These are phyloP conservation scores for Pecten maximus DNA, from an alignment of 2,888 invertebrate genomes.

Conservation along the genomic window DNA sequence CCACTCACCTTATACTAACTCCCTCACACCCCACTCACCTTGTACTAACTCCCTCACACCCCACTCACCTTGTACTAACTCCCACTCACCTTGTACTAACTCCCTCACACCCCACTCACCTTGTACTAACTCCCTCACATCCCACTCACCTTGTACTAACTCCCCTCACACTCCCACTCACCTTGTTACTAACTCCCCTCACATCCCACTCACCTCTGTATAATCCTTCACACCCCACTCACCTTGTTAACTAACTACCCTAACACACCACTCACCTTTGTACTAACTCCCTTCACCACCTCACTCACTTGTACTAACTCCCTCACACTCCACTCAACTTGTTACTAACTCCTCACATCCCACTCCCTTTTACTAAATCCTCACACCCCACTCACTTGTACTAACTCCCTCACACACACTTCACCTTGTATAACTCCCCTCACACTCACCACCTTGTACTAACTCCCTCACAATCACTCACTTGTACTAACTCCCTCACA, in stretches of 20 bases:
- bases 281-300: too few relatives aligned
- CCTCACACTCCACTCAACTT: constrained; percentile 65
- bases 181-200: too few relatives aligned
- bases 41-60: constrained; percentile 55
- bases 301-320: constrained; percentile 59
- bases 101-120: neutral
- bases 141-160: constrained; percentile 65
- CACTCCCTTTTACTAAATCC: neutral
- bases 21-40: constrained; percentile 58
- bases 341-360: constrained; percentile 54
- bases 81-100: neutral
- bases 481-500: too few relatives aligned
- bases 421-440: constrained; percentile 87
- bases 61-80: constrained; percentile 66
- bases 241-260: too few relatives aligned
- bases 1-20: too few relatives aligned
- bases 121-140: neutral
- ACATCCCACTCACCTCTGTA: too few relatives aligned
- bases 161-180: too few relatives aligned
- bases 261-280: too few relatives aligned
- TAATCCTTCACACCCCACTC: too few relatives aligned
- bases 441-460: constrained; percentile 79
- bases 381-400: neutral
- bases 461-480: too few relatives aligned
- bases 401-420: neutral